phyloP scores from a whole-genome alignment of 2,888 invertebrate genomes.

The Drosophila barbarae region DNA sequence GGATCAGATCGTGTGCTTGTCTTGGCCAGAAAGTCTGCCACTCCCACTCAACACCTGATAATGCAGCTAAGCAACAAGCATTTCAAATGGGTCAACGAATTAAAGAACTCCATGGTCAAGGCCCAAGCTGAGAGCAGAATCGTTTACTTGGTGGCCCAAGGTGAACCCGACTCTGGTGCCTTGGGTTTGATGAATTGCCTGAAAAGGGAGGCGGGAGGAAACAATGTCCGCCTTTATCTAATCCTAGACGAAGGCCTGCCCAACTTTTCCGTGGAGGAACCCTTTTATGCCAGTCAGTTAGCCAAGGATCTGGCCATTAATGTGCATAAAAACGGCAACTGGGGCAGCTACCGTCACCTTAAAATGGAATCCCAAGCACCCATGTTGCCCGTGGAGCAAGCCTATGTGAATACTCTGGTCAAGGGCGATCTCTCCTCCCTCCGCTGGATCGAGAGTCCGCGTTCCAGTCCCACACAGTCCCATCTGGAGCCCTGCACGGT shows the following conservation, averaged over 20 bases:
- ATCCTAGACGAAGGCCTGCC: slow-evolving; percentile 84
- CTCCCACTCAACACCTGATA: slow-evolving; percentile 79
- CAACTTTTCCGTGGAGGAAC: slow-evolving; percentile 82
- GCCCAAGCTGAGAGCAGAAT: slow-evolving; percentile 82
- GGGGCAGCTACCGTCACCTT: slow-evolving; percentile 94
- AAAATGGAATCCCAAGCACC: slow-evolving; percentile 81
- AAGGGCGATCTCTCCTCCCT: slow-evolving; percentile 96
- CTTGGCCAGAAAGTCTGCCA: slow-evolving; percentile 81
- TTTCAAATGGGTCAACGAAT: slow-evolving; percentile 89
- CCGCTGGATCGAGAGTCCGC: slow-evolving; percentile 94
- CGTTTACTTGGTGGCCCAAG: slow-evolving; percentile 85
- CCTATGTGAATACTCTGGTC: slow-evolving; percentile 95
- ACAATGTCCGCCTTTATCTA: slow-evolving; percentile 86
- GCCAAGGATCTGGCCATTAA: slow-evolving; percentile 90
- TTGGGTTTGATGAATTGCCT: slow-evolving; percentile 95
- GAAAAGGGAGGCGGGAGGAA: slow-evolving; percentile 90
- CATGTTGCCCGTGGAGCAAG: slow-evolving; percentile 88
- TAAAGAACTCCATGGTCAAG: slow-evolving; percentile 86
- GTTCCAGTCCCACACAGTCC: slow-evolving; percentile 81
- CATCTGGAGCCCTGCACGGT: slow-evolving; percentile 89
- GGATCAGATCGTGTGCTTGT: slow-evolving; percentile 84
- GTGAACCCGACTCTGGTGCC: slow-evolving; percentile 86
- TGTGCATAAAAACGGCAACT: slow-evolving; percentile 88
- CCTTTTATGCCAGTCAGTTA: slow-evolving; percentile 83
- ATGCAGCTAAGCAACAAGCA: slow-evolving; percentile 85